Evolutionary conservation across 2,113 vertebrate genomes (phyloP).

Genomic region (Callionymus lyra): DNA sequence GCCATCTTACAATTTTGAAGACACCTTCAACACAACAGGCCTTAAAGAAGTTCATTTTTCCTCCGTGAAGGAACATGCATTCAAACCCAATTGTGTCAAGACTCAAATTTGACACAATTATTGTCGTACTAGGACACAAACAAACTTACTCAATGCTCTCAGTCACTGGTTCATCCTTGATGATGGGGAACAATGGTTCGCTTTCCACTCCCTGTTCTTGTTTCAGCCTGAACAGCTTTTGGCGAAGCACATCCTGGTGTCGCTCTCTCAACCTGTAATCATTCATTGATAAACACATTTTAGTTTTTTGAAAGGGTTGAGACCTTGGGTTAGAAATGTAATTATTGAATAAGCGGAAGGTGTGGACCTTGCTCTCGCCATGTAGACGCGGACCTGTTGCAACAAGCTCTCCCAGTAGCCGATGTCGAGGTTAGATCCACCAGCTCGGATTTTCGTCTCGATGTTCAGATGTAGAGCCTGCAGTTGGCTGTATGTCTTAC

Average conservation of each 20-base stretch:
- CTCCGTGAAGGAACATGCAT: too few relatives aligned
- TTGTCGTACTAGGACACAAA: neutral
- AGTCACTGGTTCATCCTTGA: slow-evolving; percentile 70
- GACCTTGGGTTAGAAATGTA: too few relatives aligned
- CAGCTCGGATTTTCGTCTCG: slow-evolving; percentile 81
- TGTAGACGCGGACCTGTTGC: slow-evolving; percentile 91
- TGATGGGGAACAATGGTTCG: slow-evolving; percentile 86
- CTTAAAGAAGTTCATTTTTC: too few relatives aligned
- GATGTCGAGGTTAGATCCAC: slow-evolving; percentile 91
- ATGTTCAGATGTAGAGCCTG: slow-evolving; percentile 91
- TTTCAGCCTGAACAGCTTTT: slow-evolving; percentile 94
- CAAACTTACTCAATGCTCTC: slow-evolving; percentile 63
- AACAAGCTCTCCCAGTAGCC: slow-evolving; percentile 97
- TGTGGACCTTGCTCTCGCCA: slow-evolving; percentile 85
- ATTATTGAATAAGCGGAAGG: too few relatives aligned
- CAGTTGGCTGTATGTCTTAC: slow-evolving; percentile 94
- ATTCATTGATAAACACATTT: neutral
- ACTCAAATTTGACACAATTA: too few relatives aligned
- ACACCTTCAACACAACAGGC: too few relatives aligned
- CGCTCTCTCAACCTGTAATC: slow-evolving; percentile 83
- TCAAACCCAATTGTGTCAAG: too few relatives aligned
- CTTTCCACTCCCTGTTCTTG: slow-evolving; percentile 96
- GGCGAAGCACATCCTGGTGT: slow-evolving; percentile 92
- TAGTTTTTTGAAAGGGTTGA: too few relatives aligned
- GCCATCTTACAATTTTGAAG: too few relatives aligned